Evolutionary conservation across 2,888 invertebrate genomes (phyloP).

Genomic region (Chrysolina americana): DNA sequence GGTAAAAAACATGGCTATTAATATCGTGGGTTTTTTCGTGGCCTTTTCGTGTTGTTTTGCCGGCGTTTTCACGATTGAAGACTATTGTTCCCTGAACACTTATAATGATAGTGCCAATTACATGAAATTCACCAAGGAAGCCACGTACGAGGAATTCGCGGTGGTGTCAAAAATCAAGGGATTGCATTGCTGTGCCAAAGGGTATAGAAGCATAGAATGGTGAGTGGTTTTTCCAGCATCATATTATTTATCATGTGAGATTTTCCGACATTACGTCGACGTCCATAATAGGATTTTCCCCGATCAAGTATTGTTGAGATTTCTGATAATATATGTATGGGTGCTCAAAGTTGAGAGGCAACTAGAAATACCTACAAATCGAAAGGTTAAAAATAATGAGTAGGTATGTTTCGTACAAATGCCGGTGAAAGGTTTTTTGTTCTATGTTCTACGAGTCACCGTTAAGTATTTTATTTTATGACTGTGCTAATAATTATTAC

Average conservation of each 20-base stretch:
- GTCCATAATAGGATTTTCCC: not conserved
- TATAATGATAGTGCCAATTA: constrained; percentile 73
- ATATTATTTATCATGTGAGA: not conserved
- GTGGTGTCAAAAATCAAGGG: constrained; percentile 81
- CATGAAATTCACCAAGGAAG: constrained; percentile 83
- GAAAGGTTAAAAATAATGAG: no score
- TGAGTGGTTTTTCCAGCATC: constrained; percentile 69
- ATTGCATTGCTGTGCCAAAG: constrained; percentile 83
- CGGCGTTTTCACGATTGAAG: constrained; percentile 58
- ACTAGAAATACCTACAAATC: no score
- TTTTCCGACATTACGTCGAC: not conserved
- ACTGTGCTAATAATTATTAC: no score
- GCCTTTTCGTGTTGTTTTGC: constrained; percentile 32
- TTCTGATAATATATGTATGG: not conserved
- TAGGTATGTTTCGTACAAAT: no score
- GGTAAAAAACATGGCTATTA: constrained; percentile 34
- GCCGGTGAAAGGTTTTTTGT: no score
- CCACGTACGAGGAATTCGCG: constrained; percentile 78
- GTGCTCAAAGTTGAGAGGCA: not conserved
- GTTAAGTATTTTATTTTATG: no score
- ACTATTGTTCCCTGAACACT: constrained; percentile 76
- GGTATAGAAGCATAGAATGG: constrained; percentile 86
- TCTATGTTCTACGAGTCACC: no score
- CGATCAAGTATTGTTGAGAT: not conserved
- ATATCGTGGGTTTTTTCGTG: constrained; percentile 27